These are phyloP conservation scores for Nomada lathburiana DNA, from an alignment of 2,888 invertebrate genomes.

Conservation along the genomic window DNA sequence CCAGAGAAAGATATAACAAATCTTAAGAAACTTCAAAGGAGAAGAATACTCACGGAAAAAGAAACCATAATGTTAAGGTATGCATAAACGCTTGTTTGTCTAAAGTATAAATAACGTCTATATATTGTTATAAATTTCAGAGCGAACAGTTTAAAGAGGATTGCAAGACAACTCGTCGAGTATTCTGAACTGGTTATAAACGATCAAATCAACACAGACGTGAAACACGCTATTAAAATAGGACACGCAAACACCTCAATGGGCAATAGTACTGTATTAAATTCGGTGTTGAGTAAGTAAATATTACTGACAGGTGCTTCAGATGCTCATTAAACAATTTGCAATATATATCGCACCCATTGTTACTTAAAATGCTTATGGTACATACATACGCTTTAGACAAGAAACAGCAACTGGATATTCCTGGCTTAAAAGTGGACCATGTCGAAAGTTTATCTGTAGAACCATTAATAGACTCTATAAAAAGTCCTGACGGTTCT, in stretches of 20 bases:
- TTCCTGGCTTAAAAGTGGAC: constrained; percentile 69
- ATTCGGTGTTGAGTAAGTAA: constrained; percentile 56
- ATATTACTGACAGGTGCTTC: not conserved
- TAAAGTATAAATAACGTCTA: constrained; percentile 64
- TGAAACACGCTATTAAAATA: constrained; percentile 76
- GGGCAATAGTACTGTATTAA: constrained; percentile 61
- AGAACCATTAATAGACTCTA: constrained; percentile 84
- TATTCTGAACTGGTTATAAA: constrained; percentile 91
- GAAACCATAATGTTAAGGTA: constrained; percentile 86
- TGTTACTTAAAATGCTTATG: not conserved
- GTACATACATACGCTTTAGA: constrained; percentile 47
- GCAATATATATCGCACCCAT: not conserved
- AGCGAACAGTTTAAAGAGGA: constrained; percentile 93
- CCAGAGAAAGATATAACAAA: constrained; percentile 86
- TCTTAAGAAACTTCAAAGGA: constrained; percentile 80
- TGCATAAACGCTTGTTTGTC: constrained; percentile 67
- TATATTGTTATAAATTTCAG: constrained; percentile 84
- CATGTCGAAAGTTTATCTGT: constrained; percentile 73
- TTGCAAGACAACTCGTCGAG: constrained; percentile 92
- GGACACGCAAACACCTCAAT: constrained; percentile 73
- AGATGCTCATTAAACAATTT: not conserved
- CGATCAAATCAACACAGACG: constrained; percentile 84
- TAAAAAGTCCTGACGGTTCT: constrained; percentile 84
- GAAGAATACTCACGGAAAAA: constrained; percentile 85
- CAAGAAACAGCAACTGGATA: constrained; percentile 71